These are phyloP conservation scores for Polydrusus tereticollis DNA, from an alignment of 2,888 invertebrate species.

Conservation along the genomic window DNA sequence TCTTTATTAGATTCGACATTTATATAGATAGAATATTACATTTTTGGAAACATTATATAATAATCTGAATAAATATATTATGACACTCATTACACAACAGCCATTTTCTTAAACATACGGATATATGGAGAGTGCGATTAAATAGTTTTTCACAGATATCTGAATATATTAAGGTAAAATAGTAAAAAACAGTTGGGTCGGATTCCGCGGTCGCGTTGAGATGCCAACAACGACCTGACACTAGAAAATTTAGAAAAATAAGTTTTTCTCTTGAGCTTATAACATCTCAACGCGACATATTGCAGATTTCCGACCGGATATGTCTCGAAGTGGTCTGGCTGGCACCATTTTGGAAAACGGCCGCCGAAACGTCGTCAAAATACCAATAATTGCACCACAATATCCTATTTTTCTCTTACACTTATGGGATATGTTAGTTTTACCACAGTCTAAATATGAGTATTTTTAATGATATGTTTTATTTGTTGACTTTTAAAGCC, in stretches of 20 bases:
- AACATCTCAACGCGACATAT: slow-evolving; percentile 64
- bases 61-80: slow-evolving; percentile 62
- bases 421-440: slow-evolving; percentile 54
- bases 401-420: slow-evolving; percentile 20
- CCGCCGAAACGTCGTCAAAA: slow-evolving; percentile 64
- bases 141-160: slow-evolving; percentile 57
- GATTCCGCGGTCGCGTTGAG: slow-evolving; percentile 62
- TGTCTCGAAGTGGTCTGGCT: slow-evolving; percentile 68
- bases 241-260: slow-evolving; percentile 65
- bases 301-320: slow-evolving; percentile 64
- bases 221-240: slow-evolving; percentile 68
- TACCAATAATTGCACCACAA: slow-evolving; percentile 56
- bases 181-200: slow-evolving; percentile 65
- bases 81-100: slow-evolving; percentile 66
- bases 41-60: slow-evolving; percentile 63
- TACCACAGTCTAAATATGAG: slow-evolving; percentile 55
- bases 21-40: slow-evolving; percentile 65
- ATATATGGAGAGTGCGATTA: slow-evolving; percentile 52
- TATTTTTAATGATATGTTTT: slow-evolving; percentile 55
- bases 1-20: slow-evolving; percentile 63
- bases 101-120: slow-evolving; percentile 56
- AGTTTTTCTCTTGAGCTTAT: slow-evolving; percentile 56
- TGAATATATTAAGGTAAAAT: slow-evolving; percentile 59
- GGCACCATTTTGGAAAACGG: slow-evolving; percentile 55
- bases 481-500: slow-evolving; percentile 35